Percentiles rank a stretch among this genome's conserved stretches.
Conservation (phyloP, 92 coral and sea anemone species). For the Epizoanthus illoricatus region DNA sequence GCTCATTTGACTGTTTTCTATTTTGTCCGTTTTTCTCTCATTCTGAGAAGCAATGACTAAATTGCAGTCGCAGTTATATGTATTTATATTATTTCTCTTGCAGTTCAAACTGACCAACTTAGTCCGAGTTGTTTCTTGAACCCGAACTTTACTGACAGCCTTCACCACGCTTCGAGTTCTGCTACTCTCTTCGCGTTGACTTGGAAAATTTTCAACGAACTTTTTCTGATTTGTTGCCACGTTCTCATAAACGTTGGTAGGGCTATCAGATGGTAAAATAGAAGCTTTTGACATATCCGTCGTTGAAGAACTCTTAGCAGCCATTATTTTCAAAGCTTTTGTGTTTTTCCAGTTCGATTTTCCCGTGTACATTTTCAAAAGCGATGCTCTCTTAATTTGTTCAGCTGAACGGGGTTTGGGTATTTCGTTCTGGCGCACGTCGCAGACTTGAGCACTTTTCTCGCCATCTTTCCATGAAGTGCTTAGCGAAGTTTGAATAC, state of each 20-base stretch:
- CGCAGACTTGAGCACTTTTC: not conserved
- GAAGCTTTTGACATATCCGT: not conserved
- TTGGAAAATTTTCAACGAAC: not conserved
- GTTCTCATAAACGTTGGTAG: not conserved
- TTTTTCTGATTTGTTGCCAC: not conserved
- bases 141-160: not conserved
- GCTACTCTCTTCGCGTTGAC: not conserved
- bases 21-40: constrained; percentile 8
- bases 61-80: not conserved
- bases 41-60: not conserved
- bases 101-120: not conserved
- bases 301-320: not conserved
- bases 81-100: not conserved
- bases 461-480: constrained; percentile 22
- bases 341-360: not conserved
- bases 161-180: not conserved
- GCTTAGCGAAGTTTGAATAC: constrained; percentile 24
- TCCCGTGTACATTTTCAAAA: not conserved
- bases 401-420: not conserved
- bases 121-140: not conserved
- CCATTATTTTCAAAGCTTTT: not conserved
- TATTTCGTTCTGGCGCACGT: not conserved
- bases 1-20: not conserved
- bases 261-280: not conserved
- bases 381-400: not conserved